phyloP scores from a whole-genome alignment of 2,797 vertebrate species.

The Xiphorhynchus erythropygius region DNA sequence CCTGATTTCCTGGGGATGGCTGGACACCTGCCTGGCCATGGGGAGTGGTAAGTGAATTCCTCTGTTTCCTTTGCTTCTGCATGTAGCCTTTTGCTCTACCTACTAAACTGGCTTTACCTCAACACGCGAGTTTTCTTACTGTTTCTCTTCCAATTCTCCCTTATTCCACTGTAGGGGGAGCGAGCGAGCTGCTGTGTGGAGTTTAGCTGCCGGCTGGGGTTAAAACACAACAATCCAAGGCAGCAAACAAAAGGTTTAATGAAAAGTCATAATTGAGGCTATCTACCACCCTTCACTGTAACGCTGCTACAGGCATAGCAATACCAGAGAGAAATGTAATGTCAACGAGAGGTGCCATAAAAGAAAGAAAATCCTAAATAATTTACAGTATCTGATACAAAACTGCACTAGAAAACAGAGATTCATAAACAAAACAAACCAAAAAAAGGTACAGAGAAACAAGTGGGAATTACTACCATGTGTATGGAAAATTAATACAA shows the following conservation, averaged over 20 bases:
- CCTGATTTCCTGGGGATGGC: neutral
- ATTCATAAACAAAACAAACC: neutral
- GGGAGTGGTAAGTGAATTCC: neutral
- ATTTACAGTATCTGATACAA: neutral
- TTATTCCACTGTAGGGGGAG: neutral
- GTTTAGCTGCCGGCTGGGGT: neutral
- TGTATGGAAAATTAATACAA: neutral
- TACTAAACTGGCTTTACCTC: neutral
- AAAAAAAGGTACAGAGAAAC: neutral
- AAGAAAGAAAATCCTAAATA: neutral
- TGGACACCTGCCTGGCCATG: neutral
- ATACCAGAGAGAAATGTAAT: neutral
- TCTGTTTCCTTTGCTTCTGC: neutral
- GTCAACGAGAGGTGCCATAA: neutral
- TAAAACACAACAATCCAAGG: neutral
- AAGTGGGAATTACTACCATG: neutral
- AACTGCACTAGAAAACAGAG: neutral
- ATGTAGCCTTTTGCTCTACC: neutral
- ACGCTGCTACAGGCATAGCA: neutral
- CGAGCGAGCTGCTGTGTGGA: neutral
- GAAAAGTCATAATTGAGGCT: neutral
- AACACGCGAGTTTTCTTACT: neutral
- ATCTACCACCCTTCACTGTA: neutral
- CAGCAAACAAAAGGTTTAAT: neutral
- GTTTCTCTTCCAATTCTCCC: neutral